Evolutionary conservation across 2,888 invertebrate species (phyloP), one percentile per base, ranked within the genome.

Genomic region (Cetonia aurata): DNA sequence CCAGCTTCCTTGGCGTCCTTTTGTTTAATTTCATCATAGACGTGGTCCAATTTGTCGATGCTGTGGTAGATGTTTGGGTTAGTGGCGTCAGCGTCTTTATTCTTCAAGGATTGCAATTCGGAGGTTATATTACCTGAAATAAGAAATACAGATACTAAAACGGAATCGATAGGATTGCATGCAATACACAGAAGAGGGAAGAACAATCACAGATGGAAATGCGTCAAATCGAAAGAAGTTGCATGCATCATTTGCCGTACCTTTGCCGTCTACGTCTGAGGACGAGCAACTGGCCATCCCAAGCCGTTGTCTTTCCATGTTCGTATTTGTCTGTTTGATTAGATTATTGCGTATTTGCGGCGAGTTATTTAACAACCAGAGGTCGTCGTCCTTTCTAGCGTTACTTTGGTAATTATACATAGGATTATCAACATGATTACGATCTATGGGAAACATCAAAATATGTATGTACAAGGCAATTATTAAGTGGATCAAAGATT

Each of bases 401-500:
- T 79, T 79, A 25, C 74, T 73, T 82, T 93, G 91, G 85, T 90
- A 93, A 10, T 94, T 92, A 84, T 96, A 96, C 3, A 95, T 95
- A 0, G 96, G 96, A 87, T 96, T 96, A 85, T 96, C 96, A 83
- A 96, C 96, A 84, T 96, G 95, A 83, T 93, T 93, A 80, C 92
- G 91, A 81, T 93, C 93, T 92, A 79, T 25, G 4, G 12, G 12
- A 25, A 9, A 15, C 9, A 17, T 52, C 25, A 19, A 52, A 19
- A 19, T 9, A 9, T 25, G 3, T 25, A 19, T 15, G 0, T 6
- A 52, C 25, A 19, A 25, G 25, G 25, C 1, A 25, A 37, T 37
- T 37, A 37, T 10, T 37, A 37, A 10, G 1, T 37, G 1, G 8
- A 37, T 37, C 10, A 8, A 37, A 37, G 33, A 13, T 33, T 13